phyloP scores from a whole-genome alignment of 2,113 vertebrate species.

The Tenrec ecaudatus region DNA sequence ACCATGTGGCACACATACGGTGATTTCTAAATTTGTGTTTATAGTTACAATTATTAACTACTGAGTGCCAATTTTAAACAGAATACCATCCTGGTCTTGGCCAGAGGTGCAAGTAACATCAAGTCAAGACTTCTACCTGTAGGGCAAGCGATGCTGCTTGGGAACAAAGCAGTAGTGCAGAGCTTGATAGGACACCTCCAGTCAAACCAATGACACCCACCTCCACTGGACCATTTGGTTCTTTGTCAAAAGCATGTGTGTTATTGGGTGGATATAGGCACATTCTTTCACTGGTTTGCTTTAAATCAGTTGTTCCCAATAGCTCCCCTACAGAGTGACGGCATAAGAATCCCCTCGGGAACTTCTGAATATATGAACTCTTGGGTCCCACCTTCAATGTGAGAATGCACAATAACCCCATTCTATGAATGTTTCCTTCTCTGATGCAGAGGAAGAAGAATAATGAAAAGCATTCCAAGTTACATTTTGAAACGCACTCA shows the following conservation, averaged over 20 bases:
- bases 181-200: slow-evolving; percentile 64
- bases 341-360: slow-evolving; percentile 3
- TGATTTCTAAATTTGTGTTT: neutral
- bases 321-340: slow-evolving; percentile 13
- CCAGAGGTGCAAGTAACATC: slow-evolving; percentile 59
- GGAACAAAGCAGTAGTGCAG: slow-evolving; percentile 70
- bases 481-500: neutral
- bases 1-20: no score
- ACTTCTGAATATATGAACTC: slow-evolving; percentile 30
- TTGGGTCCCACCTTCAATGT: neutral
- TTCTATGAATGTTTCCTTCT: neutral
- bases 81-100: neutral
- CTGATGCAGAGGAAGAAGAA: neutral
- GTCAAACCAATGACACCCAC: slow-evolving; percentile 73
- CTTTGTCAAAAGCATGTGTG: slow-evolving; percentile 47
- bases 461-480: slow-evolving; percentile 9
- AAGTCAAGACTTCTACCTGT: slow-evolving; percentile 18
- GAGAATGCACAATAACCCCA: neutral
- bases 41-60: neutral
- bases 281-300: slow-evolving; percentile 28
- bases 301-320: slow-evolving; percentile 9
- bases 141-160: slow-evolving; percentile 56
- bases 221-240: slow-evolving; percentile 70
- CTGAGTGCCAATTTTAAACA: slow-evolving; percentile 1
- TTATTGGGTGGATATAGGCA: slow-evolving; percentile 33